Conservation (phyloP, 1,140 invertebrate genomes). For the Hyles vespertilio region DNA sequence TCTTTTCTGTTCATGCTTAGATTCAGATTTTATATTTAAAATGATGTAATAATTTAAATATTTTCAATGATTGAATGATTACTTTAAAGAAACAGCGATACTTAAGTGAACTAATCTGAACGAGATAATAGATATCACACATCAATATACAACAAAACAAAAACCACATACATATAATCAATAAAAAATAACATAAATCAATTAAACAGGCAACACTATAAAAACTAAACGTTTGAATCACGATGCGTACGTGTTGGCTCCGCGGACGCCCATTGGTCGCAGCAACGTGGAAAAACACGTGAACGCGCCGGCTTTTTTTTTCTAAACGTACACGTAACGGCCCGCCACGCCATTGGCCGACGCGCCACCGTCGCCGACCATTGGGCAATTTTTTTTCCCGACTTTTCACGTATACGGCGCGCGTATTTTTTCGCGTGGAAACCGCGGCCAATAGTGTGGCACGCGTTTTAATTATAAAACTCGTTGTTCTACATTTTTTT, state of each 20-base stretch:
- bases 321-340: constrained; percentile 56
- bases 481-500: constrained; percentile 46
- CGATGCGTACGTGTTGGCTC: constrained; percentile 44
- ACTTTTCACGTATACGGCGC: constrained; percentile 66
- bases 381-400: constrained; percentile 67
- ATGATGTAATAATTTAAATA: too few species aligned
- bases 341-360: constrained; percentile 45
- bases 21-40: too few species aligned
- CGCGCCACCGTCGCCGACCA: constrained; percentile 31
- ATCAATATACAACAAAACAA: too few species aligned
- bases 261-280: constrained; percentile 52
- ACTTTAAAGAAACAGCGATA: too few species aligned
- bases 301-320: constrained; percentile 52
- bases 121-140: too few species aligned
- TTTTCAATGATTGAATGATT: too few species aligned
- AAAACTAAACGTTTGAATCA: constrained; percentile 43
- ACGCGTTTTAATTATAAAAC: constrained; percentile 71
- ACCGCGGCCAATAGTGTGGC: constrained; percentile 59
- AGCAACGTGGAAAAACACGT: constrained; percentile 68
- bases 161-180: constrained; percentile 1
- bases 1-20: too few species aligned
- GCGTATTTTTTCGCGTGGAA: constrained; percentile 62
- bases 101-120: too few species aligned
- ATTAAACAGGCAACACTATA: constrained; percentile 4
- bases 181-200: constrained; percentile 25